Evolutionary conservation across 2,113 vertebrate genomes (phyloP), one percentile per base, ranked within the genome.

Genomic region (Cricetomys ansorgei): DNA sequence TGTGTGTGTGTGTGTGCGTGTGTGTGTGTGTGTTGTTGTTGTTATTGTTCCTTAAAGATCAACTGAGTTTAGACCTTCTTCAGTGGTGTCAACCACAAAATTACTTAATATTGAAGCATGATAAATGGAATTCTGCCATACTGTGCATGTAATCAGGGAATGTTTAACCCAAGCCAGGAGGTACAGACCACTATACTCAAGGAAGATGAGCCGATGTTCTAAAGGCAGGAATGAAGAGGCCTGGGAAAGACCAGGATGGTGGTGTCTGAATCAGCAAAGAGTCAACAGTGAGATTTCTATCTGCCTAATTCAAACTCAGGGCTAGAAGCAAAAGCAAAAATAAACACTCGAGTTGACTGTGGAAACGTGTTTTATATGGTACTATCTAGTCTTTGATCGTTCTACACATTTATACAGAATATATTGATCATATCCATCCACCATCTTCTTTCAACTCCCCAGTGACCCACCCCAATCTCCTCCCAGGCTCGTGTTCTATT

Each of bases 221-320:
- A 67, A 69, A 5, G 13, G 17, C 11, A 76, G 73, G 57, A 48
- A 64, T 45, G 2, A 6, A 43, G 72, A 94, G 19, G n/a, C 21
- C 25, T 23, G 0, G 43, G 25, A 67, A 64, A 48, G 62, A 48
- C 29, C 4, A 92, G 37, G 37, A 5, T 27, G 4, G 27, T 17
- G 5, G 2, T 12, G 40, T 19, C 55, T 23, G 69, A 21, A 19
- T n/a, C 37, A n/a, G n/a, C n/a, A n/a, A n/a, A n/a, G 31, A 3
- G 43, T n/a, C 5, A 48, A 64, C 25, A n/a, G n/a, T 29, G 37
- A 65, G 12, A 75, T 12, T 43, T 10, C 0, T 0, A 9, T 37
- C 9, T 70, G 81, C 43, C 43, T 64, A 3, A 0, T 27, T 59
- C 34, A 31, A 34, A 62, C 62, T 62, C 64, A 7, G 57, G 2